Base-by-base conservation (phyloP, 2,113 vertebrate genomes). In the Phyllopteryx taeniolatus region DNA sequence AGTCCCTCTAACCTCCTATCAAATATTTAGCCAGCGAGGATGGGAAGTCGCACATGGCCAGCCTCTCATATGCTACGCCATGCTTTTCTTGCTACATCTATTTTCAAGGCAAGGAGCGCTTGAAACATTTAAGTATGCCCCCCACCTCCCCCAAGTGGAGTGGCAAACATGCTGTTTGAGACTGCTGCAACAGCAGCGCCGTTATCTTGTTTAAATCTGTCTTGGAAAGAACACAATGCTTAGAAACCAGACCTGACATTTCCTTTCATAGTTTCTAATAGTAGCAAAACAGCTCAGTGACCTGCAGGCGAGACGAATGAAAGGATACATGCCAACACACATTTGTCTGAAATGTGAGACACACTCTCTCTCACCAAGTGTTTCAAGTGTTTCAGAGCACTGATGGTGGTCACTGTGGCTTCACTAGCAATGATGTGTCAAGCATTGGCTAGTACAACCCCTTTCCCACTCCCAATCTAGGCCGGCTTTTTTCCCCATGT, bases 1-100 rank as follows among this genome's bases (percentile, higher is more conserved):
- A 65, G 56, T 74, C 56, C 54, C 44, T 72, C 80, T 64, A 73
- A 64, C 75, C 75, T 61, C 57, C 76, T 75, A 88, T 91, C 73
- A 90, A 89, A 90, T 89, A 91, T 90, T 91, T 67, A 91, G 74
- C 22, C 76, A 12, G 66, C 2, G 62, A 76, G 74, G 70, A 70
- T 70, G 73, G 73, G 80, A 80, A 79, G 57, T 67, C 19, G 8
- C 78, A 74, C 27, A 70, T 75, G 39, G 61, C 67, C 4, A 71
- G 59, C 79, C n/a, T 69, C 61, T 67, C 70, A 35, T 42, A 59
- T 19, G 0, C 74, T 20, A 9, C 71, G 56, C 64, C 67, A 74
- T 9, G n/a, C 74, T 72, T 54, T 61, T 80, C 54, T 59, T 67
- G 64, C 73, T 61, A 31, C 51, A 46, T 68, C 44, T 70, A 53